phyloP scores from a whole-genome alignment of 1,140 invertebrate genomes.

The Colletes latitarsis region DNA sequence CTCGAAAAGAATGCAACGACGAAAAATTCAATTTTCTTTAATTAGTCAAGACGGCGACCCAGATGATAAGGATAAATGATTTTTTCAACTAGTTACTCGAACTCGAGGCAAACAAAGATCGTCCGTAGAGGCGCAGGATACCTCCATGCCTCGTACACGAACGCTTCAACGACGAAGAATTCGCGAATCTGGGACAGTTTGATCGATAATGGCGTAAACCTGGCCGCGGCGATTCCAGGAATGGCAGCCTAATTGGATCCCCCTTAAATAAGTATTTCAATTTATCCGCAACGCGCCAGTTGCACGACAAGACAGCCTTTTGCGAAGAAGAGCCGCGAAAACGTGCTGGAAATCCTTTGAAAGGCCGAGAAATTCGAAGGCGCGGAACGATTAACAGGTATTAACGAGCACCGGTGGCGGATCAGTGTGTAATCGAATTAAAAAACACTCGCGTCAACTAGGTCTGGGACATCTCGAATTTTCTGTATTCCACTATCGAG shows the following conservation, averaged over 20 bases:
- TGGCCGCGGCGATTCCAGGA: constrained; percentile 43
- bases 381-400: not conserved
- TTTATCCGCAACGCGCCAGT: constrained; percentile 7
- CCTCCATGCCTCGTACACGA: not conserved
- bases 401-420: not conserved
- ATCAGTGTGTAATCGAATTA: not conserved
- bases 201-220: constrained; percentile 59
- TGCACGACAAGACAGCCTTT: not conserved
- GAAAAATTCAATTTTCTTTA: too few species aligned
- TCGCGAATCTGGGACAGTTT: constrained; percentile 58
- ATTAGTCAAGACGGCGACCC: not conserved
- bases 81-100: not conserved
- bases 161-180: constrained; percentile 45
- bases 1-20: too few species aligned
- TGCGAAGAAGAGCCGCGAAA: not conserved
- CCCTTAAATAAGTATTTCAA: constrained; percentile 51
- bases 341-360: not conserved
- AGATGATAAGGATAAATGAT: not conserved
- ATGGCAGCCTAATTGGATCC: constrained; percentile 43
- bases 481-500: too few species aligned
- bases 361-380: not conserved
- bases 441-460: not conserved
- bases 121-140: not conserved
- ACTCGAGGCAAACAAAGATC: not conserved
- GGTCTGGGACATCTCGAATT: too few species aligned